Evolutionary conservation across 2,888 invertebrate species (phyloP), one percentile per base, ranked within the genome.

Genomic region (Brachyptera putata): DNA sequence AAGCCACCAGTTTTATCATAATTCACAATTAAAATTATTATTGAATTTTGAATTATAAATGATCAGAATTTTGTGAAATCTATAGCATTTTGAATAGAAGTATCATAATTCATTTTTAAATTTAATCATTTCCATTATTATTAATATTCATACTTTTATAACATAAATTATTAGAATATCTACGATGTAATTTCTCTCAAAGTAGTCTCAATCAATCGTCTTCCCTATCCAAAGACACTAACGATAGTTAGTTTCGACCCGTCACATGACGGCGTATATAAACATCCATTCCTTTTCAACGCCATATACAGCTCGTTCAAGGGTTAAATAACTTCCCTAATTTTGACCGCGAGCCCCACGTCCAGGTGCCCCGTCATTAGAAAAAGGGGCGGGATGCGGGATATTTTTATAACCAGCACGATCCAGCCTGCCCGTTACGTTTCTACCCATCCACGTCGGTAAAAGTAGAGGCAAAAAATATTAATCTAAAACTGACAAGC

Each of bases 401-500:
- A 46, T 21, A 22, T 13, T 46, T 46, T 46, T 46, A 46, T 21
- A n/a, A n/a, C 22, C n/a, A n/a, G 9, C 24, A 9, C 2, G 46
- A 24, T 21, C 24, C 24, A 21, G n/a, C 21, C 46, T 21, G 21
- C 5, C 46, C 46, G 46, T 46, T 46, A 46, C 24, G 3, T 24
- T n/a, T 21, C 7, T 2, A 41, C 41, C 16, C 41, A 41, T 18
- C 14, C 18, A 41, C 2, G 14, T n/a, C n/a, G 41, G 16, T 1
- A 18, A 13, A 41, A 16, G 41, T 13, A 43, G 21, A 43, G 7
- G 48, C 56, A 61, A 61, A 60, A 46, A 61, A 61, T 49, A 61
- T 56, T 61, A 61, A 61, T 61, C 60, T 49, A 50, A 61, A 39
- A 57, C 57, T 56, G 60, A 61, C 60, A 57, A 39, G 57, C 60